A percentile compares a stretch with the other conserved stretches of the same genome.
phyloP scores from a whole-genome alignment of 2,888 invertebrate genomes.

The Cheilosia urbana region DNA sequence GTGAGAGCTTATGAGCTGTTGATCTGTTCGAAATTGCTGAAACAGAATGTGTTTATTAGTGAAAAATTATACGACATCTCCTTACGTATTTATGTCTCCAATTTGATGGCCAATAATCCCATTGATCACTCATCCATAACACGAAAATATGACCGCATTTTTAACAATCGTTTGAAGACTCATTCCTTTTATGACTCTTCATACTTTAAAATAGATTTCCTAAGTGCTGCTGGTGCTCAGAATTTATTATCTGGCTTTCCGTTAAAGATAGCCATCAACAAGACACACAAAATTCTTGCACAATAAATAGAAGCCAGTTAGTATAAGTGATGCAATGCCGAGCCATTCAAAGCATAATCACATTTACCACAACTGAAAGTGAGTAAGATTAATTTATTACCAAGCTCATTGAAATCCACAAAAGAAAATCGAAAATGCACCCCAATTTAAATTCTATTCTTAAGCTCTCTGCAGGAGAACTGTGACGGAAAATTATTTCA shows the following conservation, averaged over 20 bases:
- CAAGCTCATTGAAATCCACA: conserved; percentile 6
- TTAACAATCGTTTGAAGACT: conserved; percentile 19
- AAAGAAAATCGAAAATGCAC: conserved; percentile 10
- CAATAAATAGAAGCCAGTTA: neutral
- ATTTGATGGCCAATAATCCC: neutral
- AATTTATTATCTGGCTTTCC: conserved; percentile 6
- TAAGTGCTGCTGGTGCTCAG: conserved; percentile 26
- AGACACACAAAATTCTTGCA: neutral
- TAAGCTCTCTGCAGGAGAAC: conserved; percentile 9
- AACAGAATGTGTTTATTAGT: no score
- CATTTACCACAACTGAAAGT: neutral
- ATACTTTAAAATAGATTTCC: conserved; percentile 28
- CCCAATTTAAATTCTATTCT: conserved; percentile 9
- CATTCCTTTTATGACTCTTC: conserved; percentile 20
- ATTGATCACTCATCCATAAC: neutral
- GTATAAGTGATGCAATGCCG: neutral
- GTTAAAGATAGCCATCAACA: neutral
- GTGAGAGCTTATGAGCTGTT: no score
- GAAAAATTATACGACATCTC: no score
- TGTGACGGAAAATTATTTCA: conserved; percentile 41
- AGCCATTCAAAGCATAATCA: neutral
- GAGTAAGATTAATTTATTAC: neutral
- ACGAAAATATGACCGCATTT: neutral
- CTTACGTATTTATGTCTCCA: no score
- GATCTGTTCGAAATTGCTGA: no score